Conservation (phyloP, 1,140 invertebrate genomes). For the Lineus longissimus region DNA sequence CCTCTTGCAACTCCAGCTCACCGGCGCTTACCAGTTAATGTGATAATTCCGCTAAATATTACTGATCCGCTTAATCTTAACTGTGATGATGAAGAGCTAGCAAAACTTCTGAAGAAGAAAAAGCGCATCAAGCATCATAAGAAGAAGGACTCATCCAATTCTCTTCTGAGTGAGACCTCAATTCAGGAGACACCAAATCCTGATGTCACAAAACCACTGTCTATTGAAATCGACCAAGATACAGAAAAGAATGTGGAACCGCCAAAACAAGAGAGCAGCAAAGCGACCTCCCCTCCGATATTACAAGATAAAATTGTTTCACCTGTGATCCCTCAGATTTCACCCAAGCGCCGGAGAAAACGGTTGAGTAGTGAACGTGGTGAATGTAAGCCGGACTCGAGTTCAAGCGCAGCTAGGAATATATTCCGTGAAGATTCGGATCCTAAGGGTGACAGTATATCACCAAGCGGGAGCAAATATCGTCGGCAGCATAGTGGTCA, state of each 20-base stretch:
- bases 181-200: background rate
- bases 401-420: conserved; percentile 31
- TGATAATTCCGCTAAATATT: conserved; percentile 88
- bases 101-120: conserved; percentile 56
- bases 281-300: conserved; percentile 26
- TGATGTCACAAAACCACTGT: background rate
- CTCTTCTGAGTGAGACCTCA: background rate
- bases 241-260: background rate
- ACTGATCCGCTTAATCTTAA: conserved; percentile 84
- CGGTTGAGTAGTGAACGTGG: conserved; percentile 21
- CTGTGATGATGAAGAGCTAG: conserved; percentile 63
- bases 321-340: conserved; percentile 76
- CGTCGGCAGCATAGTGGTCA: background rate
- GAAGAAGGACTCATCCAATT: no score
- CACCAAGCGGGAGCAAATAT: background rate
- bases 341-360: conserved; percentile 69
- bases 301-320: conserved; percentile 87
- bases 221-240: background rate
- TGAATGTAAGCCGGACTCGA: conserved; percentile 23
- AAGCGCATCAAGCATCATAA: conserved; percentile 55
- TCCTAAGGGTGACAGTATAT: background rate
- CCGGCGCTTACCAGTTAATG: conserved; percentile 75
- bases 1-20: conserved; percentile 81
- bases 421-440: conserved; percentile 11
- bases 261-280: background rate